phyloP scores from a whole-genome alignment of 2,113 vertebrate genomes.

The Bungarus multicinctus region DNA sequence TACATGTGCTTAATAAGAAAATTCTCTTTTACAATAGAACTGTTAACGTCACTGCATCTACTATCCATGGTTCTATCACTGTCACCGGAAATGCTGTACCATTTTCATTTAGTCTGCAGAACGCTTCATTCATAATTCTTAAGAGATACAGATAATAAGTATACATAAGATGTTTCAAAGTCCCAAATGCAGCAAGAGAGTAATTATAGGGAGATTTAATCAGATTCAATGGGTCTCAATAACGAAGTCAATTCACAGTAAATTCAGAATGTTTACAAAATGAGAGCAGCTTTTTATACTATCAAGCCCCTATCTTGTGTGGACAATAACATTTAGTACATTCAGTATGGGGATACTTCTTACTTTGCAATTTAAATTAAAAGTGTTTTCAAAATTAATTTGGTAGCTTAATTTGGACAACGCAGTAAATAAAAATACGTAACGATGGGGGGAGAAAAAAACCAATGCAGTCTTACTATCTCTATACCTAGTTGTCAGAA shows the following conservation, averaged over 20 bases:
- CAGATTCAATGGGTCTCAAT: not conserved
- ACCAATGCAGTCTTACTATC: too few relatives aligned
- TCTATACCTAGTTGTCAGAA: not conserved
- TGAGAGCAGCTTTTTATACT: not conserved
- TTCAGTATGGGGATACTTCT: not conserved
- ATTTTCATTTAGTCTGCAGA: slow-evolving; percentile 33
- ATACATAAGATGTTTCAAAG: slow-evolving; percentile 35
- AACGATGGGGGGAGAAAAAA: not conserved
- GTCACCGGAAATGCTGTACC: slow-evolving; percentile 36
- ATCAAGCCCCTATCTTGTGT: not conserved
- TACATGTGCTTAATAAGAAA: slow-evolving; percentile 8
- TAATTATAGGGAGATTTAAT: not conserved
- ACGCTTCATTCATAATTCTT: slow-evolving; percentile 40
- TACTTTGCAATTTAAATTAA: not conserved
- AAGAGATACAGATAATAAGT: slow-evolving; percentile 23
- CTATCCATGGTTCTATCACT: slow-evolving; percentile 33
- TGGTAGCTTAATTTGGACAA: not conserved
- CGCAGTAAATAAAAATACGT: not conserved
- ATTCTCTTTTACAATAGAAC: slow-evolving; percentile 31
- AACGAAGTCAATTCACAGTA: not conserved
- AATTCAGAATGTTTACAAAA: not conserved
- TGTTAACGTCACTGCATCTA: not conserved
- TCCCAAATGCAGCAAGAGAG: not conserved
- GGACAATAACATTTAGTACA: not conserved
- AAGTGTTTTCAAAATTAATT: not conserved